Conservation (phyloP, 2,113 vertebrate genomes). For the Cinclus cinclus region DNA sequence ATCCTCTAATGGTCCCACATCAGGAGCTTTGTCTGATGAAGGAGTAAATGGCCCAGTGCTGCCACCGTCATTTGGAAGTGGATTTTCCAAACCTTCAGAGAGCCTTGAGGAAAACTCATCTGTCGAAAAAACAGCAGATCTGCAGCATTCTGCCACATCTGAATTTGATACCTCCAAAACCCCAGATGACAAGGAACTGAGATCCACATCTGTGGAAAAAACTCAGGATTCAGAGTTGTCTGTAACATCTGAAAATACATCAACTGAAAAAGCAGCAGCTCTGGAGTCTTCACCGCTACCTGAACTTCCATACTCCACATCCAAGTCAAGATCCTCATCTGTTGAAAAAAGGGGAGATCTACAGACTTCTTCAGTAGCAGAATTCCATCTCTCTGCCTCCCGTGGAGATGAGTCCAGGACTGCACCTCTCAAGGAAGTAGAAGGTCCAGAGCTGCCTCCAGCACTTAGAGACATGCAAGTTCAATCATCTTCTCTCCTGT, state of each 20-base stretch:
- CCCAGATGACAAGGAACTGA: conserved; percentile 65
- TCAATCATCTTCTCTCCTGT: conserved; percentile 26
- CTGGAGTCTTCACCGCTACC: not conserved
- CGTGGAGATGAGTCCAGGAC: not conserved
- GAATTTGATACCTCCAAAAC: conserved; percentile 64
- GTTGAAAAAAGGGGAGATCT: not conserved
- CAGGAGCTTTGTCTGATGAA: conserved; percentile 72
- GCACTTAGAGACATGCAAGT: not conserved
- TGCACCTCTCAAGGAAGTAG: not conserved
- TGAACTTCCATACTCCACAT: not conserved
- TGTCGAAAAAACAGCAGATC: not conserved
- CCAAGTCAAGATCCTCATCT: not conserved
- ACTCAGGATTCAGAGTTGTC: not conserved
- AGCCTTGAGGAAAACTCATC: conserved; percentile 71
- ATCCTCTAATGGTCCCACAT: conserved; percentile 75
- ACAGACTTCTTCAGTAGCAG: conserved; percentile 44
- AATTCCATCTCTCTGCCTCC: conserved; percentile 47
- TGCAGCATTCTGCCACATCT: conserved; percentile 58
- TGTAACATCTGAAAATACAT: conserved; percentile 34
- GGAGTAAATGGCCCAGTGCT: conserved; percentile 37
- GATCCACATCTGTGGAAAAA: conserved; percentile 59
- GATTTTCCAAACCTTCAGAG: not conserved
- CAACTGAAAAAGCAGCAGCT: not conserved
- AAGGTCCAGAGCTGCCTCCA: conserved; percentile 7
- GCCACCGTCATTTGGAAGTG: not conserved